phyloP scores from a whole-genome alignment of 2,113 vertebrate genomes.

The Bujurquina vittata region DNA sequence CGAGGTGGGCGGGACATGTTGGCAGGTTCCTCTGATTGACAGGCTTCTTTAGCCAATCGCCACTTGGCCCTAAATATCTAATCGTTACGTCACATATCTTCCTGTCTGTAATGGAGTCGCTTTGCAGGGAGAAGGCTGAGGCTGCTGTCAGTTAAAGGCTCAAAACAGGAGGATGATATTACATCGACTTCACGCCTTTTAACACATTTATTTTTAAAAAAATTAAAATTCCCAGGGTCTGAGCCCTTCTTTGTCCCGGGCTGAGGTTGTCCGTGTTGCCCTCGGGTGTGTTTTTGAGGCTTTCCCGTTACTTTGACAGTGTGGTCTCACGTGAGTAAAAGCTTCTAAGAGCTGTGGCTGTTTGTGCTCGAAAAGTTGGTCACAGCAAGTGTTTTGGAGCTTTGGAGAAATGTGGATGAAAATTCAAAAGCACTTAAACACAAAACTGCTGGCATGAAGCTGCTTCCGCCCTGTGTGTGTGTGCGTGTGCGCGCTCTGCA shows the following conservation, averaged over 20 bases:
- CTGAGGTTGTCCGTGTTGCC: background rate
- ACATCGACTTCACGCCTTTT: background rate
- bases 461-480: background rate
- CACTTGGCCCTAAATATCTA: fast-evolving
- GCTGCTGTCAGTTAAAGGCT: background rate
- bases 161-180: background rate
- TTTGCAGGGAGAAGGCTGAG: background rate
- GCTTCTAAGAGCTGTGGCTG: conserved; percentile 5
- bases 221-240: background rate
- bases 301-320: conserved; percentile 16
- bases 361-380: background rate
- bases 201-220: background rate
- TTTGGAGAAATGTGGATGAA: too few species aligned
- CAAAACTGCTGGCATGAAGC: background rate
- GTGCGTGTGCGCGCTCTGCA: background rate
- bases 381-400: background rate
- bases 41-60: background rate
- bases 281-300: background rate
- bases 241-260: background rate
- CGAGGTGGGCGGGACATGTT: background rate
- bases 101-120: fast-evolving
- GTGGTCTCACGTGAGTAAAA: conserved; percentile 45
- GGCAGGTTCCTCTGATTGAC: conserved; percentile 5
- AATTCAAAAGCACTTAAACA: background rate
- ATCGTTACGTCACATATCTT: background rate